A percentile compares a stretch with the other conserved stretches of the same genome.
Evolutionary conservation across 1,140 invertebrate genomes (phyloP).

Genomic region (Eueides isabella): DNA sequence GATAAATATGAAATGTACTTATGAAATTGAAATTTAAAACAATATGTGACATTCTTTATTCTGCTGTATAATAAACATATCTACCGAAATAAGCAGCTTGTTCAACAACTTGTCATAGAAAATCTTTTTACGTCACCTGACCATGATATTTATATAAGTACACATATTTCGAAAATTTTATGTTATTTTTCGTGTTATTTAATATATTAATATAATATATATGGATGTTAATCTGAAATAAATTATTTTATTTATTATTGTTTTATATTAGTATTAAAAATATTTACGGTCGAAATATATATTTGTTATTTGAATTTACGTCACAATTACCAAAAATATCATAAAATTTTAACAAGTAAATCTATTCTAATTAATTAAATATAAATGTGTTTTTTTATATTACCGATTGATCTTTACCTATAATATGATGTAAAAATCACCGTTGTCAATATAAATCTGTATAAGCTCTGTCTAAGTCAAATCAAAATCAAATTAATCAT

Average conservation of each 20-base stretch:
- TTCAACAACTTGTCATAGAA: neutral
- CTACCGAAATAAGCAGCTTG: neutral
- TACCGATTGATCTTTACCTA: too few species aligned
- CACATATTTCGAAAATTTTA: too few species aligned
- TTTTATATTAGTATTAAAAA: neutral
- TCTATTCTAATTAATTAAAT: too few species aligned
- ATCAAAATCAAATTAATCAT: too few species aligned
- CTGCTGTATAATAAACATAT: neutral
- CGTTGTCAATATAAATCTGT: too few species aligned
- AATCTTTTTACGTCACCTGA: neutral
- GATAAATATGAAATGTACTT: slow-evolving; percentile 1
- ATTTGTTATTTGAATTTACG: neutral
- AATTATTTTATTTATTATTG: too few species aligned
- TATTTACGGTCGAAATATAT: neutral
- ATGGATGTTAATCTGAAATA: too few species aligned
- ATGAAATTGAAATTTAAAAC: neutral
- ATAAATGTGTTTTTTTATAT: too few species aligned
- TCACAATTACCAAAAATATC: neutral
- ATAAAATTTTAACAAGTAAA: neutral
- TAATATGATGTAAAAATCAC: too few species aligned
- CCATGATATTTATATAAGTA: neutral
- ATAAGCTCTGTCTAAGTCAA: too few species aligned
- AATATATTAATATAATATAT: neutral
- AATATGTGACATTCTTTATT: neutral
- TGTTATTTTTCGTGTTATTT: neutral